Conservation (phyloP, 2,888 invertebrate species). For the Chloromyia formosa region DNA sequence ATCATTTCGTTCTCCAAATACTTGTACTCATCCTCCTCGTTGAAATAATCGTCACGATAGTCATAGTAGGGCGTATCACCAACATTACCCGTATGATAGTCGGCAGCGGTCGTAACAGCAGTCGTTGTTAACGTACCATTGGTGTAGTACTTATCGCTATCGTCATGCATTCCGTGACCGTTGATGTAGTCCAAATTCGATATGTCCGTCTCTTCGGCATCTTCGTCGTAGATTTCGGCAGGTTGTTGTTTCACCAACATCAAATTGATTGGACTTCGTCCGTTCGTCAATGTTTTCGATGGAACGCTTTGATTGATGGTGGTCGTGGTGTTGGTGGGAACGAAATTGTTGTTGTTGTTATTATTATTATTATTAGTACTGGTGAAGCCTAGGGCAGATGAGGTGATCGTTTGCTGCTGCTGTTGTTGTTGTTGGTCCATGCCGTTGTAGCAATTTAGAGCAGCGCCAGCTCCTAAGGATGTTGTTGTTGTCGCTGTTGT, state of each 20-base stretch:
- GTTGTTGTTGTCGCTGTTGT: background rate
- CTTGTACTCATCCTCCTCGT: conserved; percentile 63
- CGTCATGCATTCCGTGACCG: background rate
- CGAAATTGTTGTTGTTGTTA: conserved; percentile 46
- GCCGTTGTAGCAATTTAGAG: conserved; percentile 3
- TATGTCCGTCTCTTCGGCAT: conserved; percentile 57
- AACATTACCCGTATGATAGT: conserved; percentile 38
- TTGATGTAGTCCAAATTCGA: conserved; percentile 1
- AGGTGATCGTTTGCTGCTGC: background rate
- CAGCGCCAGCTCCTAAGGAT: background rate
- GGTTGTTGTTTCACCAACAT: conserved; percentile 61
- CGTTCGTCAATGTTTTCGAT: conserved; percentile 54
- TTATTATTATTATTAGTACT: conserved; percentile 26
- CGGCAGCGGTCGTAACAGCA: conserved; percentile 49
- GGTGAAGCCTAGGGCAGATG: conserved; percentile 10
- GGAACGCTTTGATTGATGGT: background rate
- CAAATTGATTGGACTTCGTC: conserved; percentile 61
- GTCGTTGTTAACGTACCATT: conserved; percentile 9
- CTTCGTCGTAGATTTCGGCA: conserved; percentile 60
- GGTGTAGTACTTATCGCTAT: conserved; percentile 55
- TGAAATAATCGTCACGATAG: conserved; percentile 63
- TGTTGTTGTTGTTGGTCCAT: conserved; percentile 40
- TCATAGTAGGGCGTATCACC: conserved; percentile 56
- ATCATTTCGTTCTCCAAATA: conserved; percentile 60
- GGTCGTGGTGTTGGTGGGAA: background rate